Base-by-base conservation (phyloP, 2,888 invertebrate species). In the Drosophila rubida region DNA sequence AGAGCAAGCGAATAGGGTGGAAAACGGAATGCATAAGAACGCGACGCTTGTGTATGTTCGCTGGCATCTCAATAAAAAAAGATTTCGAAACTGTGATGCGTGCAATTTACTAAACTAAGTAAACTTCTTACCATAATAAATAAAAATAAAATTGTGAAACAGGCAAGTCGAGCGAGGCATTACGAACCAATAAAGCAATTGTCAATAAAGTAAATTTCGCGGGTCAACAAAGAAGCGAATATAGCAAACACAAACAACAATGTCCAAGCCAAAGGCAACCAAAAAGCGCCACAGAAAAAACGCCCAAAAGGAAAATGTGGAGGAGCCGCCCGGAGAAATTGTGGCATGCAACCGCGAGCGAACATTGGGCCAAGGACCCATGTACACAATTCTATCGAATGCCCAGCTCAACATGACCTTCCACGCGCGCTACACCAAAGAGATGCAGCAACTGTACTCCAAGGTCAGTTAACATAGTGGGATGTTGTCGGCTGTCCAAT, bases 381-480 rank as follows among this genome's bases (percentile, higher is more conserved):
- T 92, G 84, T 90, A 86, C 46, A 83, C 83, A 9, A 94, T 94
- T 87, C 94, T 95, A 90, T 93, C 94, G 79, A 94, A 94, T 80
- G 94, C 94, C 13, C 95, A 95, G 87, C 93, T 92, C 64, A 94
- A 94, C 75, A 94, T 94, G 72, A 94, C 95, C 4, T 94, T 93
- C 73, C 95, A 95, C 88, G 94, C 94, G 69, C 94, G 94, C 85
- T 94, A 94, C 75, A 92, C 93, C 0, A 94, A 94, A 72, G 94
- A 94, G 87, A 92, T 95, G 91, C 93, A 92, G 39, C 94, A 94
- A 87, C 88, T 94, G 7, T 95, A 94, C 83, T 93, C 93, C 72
- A 94, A 94, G 92, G 95, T 95, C 13, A 22, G 48, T 92, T 42
- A 81, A 94, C 11, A 9, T 30, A 16, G 9, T 39, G 2, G 32